A percentile compares a stretch with the other conserved stretches of the same genome.
Conservation (phyloP, 2,113 vertebrate genomes). For the Pterophyllum scalare region DNA sequence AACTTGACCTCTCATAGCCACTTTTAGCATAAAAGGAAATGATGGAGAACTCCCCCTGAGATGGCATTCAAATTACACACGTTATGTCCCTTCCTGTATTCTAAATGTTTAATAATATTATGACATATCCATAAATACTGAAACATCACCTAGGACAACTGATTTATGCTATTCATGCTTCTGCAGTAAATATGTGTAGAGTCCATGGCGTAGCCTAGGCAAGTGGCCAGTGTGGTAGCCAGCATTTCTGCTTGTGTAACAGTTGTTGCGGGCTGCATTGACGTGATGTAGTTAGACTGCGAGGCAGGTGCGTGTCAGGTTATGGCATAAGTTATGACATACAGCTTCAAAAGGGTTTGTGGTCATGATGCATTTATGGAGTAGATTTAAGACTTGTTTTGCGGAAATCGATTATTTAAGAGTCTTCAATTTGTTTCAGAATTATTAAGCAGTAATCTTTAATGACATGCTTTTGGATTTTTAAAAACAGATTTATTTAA, state of each 20-base stretch:
- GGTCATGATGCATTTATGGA: too few relatives aligned
- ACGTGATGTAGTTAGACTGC: neutral
- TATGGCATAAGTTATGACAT: too few relatives aligned
- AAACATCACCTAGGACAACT: neutral
- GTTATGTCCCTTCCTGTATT: neutral
- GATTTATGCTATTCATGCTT: neutral
- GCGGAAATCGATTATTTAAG: neutral
- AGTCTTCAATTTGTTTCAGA: neutral
- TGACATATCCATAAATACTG: neutral
- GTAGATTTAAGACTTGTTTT: neutral
- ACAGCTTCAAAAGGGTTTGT: neutral
- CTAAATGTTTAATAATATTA: neutral
- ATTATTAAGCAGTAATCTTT: neutral
- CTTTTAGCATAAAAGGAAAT: constrained; percentile 7
- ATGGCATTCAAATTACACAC: constrained; percentile 7
- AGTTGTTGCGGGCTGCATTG: neutral
- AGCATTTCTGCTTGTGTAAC: neutral
- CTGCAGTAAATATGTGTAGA: neutral
- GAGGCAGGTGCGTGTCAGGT: neutral
- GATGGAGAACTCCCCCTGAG: neutral
- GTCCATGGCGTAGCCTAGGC: neutral
- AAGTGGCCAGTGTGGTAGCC: neutral
- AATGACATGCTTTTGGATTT: too few relatives aligned
- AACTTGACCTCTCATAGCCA: neutral
- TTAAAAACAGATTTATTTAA: too few relatives aligned